phyloP scores from a whole-genome alignment of 2,888 invertebrate species.

The Noctua janthe region DNA sequence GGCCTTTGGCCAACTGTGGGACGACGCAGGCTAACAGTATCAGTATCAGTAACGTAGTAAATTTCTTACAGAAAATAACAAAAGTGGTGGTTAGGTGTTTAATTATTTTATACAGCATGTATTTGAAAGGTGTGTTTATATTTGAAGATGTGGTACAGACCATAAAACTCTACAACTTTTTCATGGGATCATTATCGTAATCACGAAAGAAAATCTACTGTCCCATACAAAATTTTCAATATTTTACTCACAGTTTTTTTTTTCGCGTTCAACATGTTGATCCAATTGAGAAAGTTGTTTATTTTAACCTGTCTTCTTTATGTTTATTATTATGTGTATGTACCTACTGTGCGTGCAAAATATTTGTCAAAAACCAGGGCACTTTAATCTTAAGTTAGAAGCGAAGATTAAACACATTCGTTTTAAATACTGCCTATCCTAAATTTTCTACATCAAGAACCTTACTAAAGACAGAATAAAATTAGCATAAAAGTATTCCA shows the following conservation, averaged over 20 bases:
- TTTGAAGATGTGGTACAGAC: not conserved
- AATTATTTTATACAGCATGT: too few relatives aligned
- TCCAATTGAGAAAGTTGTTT: not conserved
- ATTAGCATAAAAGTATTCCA: constrained; percentile 49
- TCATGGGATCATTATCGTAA: too few relatives aligned
- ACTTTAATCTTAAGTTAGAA: not conserved
- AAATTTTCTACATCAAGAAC: constrained; percentile 38
- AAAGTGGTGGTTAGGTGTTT: too few relatives aligned
- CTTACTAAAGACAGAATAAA: constrained; percentile 32
- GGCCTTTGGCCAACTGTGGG: too few relatives aligned
- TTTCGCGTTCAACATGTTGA: not conserved
- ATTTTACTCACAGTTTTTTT: not conserved
- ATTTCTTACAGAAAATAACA: not conserved
- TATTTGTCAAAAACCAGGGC: not conserved
- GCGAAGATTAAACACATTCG: not conserved
- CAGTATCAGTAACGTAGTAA: too few relatives aligned
- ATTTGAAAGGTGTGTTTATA: too few relatives aligned
- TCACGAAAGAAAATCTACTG: not conserved
- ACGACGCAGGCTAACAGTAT: too few relatives aligned
- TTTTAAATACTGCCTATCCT: constrained; percentile 17
- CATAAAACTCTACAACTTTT: not conserved
- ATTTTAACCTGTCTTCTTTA: too few relatives aligned
- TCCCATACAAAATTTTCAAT: not conserved
- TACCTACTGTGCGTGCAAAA: not conserved
- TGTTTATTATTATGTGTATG: too few relatives aligned